phyloP scores from a whole-genome alignment of 2,113 vertebrate species.

The Pandion haliaetus region DNA sequence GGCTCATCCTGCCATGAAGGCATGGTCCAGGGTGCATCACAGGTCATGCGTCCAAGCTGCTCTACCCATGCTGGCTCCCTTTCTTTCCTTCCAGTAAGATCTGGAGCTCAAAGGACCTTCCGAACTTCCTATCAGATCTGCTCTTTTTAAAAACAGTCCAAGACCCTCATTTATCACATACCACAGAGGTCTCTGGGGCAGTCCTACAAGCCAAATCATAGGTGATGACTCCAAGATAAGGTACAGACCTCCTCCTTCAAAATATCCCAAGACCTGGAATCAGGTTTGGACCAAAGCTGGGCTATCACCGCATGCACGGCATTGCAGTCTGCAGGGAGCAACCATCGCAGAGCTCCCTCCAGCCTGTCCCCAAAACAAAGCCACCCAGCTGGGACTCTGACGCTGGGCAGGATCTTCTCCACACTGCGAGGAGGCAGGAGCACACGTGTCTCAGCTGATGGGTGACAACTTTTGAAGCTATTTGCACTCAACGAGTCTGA shows the following conservation, averaged over 20 bases:
- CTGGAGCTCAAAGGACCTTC: background rate
- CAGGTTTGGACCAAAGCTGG: background rate
- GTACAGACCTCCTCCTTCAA: background rate
- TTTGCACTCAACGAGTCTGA: background rate
- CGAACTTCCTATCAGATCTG: background rate
- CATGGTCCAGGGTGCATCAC: background rate
- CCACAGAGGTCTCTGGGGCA: background rate
- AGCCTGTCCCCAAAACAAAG: background rate
- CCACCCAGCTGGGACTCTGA: background rate
- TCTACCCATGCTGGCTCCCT: background rate
- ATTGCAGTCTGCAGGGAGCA: background rate
- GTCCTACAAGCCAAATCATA: background rate
- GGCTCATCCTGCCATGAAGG: background rate
- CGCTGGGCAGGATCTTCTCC: background rate
- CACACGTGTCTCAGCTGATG: background rate
- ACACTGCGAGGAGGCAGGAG: rapidly evolving
- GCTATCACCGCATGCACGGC: background rate
- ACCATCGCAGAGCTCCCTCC: background rate
- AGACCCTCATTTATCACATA: background rate
- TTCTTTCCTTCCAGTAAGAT: background rate
- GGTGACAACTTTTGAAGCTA: background rate
- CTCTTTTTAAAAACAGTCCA: background rate
- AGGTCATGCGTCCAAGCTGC: background rate
- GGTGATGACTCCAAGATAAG: background rate
- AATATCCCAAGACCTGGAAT: background rate